These are phyloP conservation scores for Urechis unicinctus DNA, from an alignment of 2,888 invertebrate species.

Conservation along the genomic window DNA sequence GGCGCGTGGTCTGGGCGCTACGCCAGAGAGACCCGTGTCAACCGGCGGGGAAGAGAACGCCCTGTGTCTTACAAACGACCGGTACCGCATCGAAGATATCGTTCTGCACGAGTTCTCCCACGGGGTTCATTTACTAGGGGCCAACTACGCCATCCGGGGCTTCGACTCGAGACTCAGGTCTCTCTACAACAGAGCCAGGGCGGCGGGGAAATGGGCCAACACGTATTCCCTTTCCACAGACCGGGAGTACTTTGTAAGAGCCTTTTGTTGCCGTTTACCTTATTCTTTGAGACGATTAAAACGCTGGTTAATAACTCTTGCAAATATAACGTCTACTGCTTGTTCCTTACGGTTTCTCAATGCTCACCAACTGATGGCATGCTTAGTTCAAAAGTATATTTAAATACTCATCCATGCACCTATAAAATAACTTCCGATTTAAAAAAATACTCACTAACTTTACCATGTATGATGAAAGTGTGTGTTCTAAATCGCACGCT, in stretches of 20 bases:
- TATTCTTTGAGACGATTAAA: no score
- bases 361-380: no score
- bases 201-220: conserved; percentile 22
- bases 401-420: no score
- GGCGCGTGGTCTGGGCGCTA: conserved; percentile 29
- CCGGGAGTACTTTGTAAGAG: conserved; percentile 22
- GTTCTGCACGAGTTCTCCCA: conserved; percentile 27
- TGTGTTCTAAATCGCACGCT: not conserved
- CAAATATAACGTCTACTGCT: no score
- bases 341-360: no score
- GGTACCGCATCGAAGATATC: conserved; percentile 22
- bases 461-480: not conserved
- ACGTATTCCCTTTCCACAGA: conserved; percentile 24
- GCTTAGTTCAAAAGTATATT: no score
- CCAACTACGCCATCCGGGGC: conserved; percentile 20
- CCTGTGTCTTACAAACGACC: conserved; percentile 20
- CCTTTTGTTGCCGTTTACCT: not conserved
- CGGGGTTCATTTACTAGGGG: conserved; percentile 26
- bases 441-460: not conserved
- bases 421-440: no score
- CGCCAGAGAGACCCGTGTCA: conserved; percentile 23
- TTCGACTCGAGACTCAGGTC: conserved; percentile 19
- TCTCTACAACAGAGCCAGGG: conserved; percentile 18
- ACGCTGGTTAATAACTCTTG: no score
- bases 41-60: conserved; percentile 29